Conservation (phyloP, 2,113 vertebrate genomes). For the Ondatra zibethicus region DNA sequence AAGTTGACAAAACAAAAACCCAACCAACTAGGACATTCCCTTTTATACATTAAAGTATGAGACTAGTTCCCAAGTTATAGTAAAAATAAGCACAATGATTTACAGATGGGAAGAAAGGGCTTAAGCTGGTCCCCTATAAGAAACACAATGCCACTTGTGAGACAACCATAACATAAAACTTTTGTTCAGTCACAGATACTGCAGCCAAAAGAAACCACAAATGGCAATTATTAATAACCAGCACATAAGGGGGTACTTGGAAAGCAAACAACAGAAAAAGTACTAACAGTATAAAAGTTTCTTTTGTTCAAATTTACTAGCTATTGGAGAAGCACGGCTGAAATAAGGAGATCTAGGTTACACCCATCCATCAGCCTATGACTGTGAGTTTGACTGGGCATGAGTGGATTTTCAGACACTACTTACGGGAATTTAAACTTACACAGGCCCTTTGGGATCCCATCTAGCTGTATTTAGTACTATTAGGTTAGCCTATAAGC, state of each 20-base stretch:
- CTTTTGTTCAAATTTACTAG: background rate
- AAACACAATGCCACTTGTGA: background rate
- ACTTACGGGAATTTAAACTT: background rate
- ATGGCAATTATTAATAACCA: background rate
- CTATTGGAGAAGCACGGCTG: background rate
- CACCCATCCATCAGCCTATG: background rate
- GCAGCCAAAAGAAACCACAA: background rate
- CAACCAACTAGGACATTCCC: background rate
- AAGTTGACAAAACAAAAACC: background rate
- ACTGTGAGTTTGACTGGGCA: background rate
- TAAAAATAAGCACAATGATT: conserved; percentile 24
- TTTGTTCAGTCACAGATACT: background rate
- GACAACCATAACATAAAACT: background rate
- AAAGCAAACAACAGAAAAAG: background rate
- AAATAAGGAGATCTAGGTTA: background rate
- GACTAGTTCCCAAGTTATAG: background rate
- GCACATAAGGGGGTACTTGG: background rate
- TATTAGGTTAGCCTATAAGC: background rate
- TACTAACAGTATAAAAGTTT: background rate
- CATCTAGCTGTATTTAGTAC: background rate
- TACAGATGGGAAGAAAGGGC: background rate
- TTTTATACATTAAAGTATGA: background rate
- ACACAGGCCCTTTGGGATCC: background rate
- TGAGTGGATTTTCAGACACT: background rate
- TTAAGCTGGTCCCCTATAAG: background rate